Percentiles rank a stretch among this genome's conserved stretches.
These are phyloP conservation scores for Cheumatopsyche charites DNA, from an alignment of 1,140 invertebrate genomes.

Conservation along the genomic window DNA sequence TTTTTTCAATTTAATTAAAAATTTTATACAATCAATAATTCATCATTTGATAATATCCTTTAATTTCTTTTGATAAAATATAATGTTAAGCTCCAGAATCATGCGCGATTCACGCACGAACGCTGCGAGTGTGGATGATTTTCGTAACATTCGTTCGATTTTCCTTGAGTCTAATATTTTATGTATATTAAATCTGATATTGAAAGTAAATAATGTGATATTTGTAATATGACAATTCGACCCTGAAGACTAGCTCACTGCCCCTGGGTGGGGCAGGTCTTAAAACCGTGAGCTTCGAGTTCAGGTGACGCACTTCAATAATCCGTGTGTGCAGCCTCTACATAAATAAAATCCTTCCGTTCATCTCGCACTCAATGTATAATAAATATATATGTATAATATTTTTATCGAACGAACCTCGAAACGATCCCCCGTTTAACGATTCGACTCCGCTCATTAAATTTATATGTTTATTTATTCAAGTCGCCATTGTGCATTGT, in stretches of 20 bases:
- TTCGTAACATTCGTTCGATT: too few species aligned
- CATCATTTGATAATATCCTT: too few species aligned
- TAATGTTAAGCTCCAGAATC: too few species aligned
- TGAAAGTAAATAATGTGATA: neutral
- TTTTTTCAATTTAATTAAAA: too few species aligned
- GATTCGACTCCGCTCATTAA: neutral
- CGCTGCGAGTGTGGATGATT: too few species aligned
- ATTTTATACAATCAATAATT: too few species aligned
- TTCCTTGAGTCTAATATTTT: too few species aligned
- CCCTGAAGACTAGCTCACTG: neutral
- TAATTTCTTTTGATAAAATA: too few species aligned
- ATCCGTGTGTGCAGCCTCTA: constrained; percentile 17
- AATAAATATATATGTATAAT: neutral
- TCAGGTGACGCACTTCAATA: constrained; percentile 35
- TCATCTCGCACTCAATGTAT: neutral
- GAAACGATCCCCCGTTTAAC: neutral
- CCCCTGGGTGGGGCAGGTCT: constrained; percentile 39
- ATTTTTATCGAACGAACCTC: too few species aligned
- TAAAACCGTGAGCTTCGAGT: constrained; percentile 32
- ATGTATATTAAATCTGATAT: neutral
- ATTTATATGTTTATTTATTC: too few species aligned
- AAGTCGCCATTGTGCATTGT: too few species aligned
- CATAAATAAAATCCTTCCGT: constrained; percentile 7
- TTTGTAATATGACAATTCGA: neutral
- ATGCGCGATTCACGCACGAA: too few species aligned